phyloP scores from a whole-genome alignment of 2,888 invertebrate species.

The Synergus itoensis region DNA sequence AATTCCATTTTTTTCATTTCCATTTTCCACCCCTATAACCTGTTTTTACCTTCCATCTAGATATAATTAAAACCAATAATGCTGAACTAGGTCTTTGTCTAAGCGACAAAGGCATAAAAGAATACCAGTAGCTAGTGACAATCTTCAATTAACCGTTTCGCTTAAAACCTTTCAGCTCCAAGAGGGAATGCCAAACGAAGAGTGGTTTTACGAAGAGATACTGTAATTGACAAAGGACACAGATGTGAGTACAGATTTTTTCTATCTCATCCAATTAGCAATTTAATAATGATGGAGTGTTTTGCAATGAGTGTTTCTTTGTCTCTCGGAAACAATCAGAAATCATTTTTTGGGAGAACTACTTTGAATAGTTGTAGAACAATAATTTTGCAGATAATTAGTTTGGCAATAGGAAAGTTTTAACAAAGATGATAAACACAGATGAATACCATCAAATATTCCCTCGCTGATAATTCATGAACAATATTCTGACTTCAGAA shows the following conservation, averaged over 20 bases:
- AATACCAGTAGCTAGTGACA: neutral
- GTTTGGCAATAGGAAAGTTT: too few species aligned
- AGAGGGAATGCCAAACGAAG: constrained; percentile 84
- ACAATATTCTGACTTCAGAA: neutral
- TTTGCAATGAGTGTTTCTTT: neutral
- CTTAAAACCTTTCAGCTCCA: constrained; percentile 64
- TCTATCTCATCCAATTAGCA: neutral
- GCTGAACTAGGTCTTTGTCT: neutral
- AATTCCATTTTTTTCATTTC: neutral
- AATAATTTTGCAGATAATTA: too few species aligned
- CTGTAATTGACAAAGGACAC: constrained; percentile 88
- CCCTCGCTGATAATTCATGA: neutral
- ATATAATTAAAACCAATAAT: constrained; percentile 3
- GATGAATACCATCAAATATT: neutral
- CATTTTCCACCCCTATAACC: neutral
- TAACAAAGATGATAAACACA: neutral
- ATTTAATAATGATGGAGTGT: neutral
- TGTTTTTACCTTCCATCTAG: neutral
- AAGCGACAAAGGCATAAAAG: neutral
- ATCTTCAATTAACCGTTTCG: constrained; percentile 45
- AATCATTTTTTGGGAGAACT: neutral
- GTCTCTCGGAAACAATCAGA: neutral
- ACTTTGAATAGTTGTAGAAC: neutral
- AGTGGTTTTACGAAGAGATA: constrained; percentile 87
- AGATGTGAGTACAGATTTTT: constrained; percentile 84